Percentiles rank a stretch among this genome's conserved stretches.
Conservation (phyloP, 2,888 invertebrate species). For the Caenorhabditis sinica region DNA sequence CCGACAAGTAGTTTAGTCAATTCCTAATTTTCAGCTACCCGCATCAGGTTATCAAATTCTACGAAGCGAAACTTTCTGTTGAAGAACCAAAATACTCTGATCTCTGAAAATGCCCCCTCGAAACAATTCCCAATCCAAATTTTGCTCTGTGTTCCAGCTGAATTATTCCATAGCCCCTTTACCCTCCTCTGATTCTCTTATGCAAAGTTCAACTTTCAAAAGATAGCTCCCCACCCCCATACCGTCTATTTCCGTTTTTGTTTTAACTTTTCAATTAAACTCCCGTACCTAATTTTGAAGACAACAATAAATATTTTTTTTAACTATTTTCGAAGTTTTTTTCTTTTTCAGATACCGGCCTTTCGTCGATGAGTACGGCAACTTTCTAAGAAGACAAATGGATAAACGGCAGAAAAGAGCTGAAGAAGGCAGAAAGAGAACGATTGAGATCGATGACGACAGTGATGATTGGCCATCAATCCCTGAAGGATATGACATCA, state of each 20-base stretch:
- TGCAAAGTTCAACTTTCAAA: neutral
- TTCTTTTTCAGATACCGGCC: slow-evolving; percentile 53
- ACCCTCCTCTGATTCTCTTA: neutral
- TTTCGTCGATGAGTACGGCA: slow-evolving; percentile 54
- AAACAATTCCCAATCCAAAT: neutral
- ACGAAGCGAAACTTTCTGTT: slow-evolving; percentile 52
- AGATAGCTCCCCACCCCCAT: neutral
- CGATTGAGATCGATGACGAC: slow-evolving; percentile 17
- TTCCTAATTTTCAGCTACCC: slow-evolving; percentile 59
- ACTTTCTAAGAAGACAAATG: slow-evolving; percentile 40
- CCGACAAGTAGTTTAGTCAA: slow-evolving; percentile 1
- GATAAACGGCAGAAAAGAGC: slow-evolving; percentile 38
- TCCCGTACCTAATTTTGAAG: neutral
- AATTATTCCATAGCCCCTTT: neutral
- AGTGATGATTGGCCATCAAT: slow-evolving; percentile 59
- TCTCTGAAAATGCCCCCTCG: slow-evolving; percentile 1
- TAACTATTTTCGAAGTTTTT: neutral
- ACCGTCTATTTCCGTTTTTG: neutral
- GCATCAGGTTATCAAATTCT: slow-evolving; percentile 62
- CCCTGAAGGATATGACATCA: slow-evolving; percentile 32
- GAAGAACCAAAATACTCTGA: slow-evolving; percentile 21
- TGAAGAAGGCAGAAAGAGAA: slow-evolving; percentile 31
- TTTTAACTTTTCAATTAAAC: neutral
- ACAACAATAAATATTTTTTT: slow-evolving; percentile 32
- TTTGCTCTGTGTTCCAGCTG: too few relatives aligned